These are phyloP conservation scores for Drosophila flavopinicola DNA, from an alignment of 2,888 invertebrate genomes.

Conservation along the genomic window DNA sequence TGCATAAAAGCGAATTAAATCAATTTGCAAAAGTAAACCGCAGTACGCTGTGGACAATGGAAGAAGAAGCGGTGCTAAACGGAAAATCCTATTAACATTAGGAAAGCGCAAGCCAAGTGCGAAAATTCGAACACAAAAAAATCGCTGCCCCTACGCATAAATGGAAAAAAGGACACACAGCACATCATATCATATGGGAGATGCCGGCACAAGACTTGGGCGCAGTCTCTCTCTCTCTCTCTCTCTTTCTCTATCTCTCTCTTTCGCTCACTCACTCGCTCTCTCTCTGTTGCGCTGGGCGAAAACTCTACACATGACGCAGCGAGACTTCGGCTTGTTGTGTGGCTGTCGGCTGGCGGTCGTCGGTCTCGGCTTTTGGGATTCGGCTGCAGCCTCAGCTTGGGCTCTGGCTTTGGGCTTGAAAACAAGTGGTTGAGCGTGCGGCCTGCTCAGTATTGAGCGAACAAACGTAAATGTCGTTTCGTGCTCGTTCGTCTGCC, in stretches of 20 bases:
- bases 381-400: slow-evolving; percentile 47
- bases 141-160: slow-evolving; percentile 37
- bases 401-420: slow-evolving; percentile 51
- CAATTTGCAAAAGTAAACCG: slow-evolving; percentile 25
- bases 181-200: slow-evolving; percentile 66
- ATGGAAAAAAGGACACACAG: slow-evolving; percentile 27
- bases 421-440: slow-evolving; percentile 83
- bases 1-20: slow-evolving; percentile 29
- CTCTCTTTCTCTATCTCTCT: slow-evolving; percentile 1
- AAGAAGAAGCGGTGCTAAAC: slow-evolving; percentile 33
- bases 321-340: slow-evolving; percentile 44
- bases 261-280: slow-evolving; percentile 4
- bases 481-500: slow-evolving; percentile 75
- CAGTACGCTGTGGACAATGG: slow-evolving; percentile 1
- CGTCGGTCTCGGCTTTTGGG: slow-evolving; percentile 15
- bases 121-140: slow-evolving; percentile 47
- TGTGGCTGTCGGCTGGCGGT: slow-evolving; percentile 8
- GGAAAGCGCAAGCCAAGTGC: slow-evolving; percentile 13
- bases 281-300: too few species aligned
- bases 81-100: slow-evolving; percentile 61
- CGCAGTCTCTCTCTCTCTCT: slow-evolving; percentile 12
- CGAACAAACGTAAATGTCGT: slow-evolving; percentile 75
- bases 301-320: slow-evolving; percentile 68
- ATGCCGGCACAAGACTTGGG: slow-evolving; percentile 51
- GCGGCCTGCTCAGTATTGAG: slow-evolving; percentile 67